Base-by-base conservation (phyloP, 1,140 invertebrate genomes). In the Drosophila burlai region DNA sequence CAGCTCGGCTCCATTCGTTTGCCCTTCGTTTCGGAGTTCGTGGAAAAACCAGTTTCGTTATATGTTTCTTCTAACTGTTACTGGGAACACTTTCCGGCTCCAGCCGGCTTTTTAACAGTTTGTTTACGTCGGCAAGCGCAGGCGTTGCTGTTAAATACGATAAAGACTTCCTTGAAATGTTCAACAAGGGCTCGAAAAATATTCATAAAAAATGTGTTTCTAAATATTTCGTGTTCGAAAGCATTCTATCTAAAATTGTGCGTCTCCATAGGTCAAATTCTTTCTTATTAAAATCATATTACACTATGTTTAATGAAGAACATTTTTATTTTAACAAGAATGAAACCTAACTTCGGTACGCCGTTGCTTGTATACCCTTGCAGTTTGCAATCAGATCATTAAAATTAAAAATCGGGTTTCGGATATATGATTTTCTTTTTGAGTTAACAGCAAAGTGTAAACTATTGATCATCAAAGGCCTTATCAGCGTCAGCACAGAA, bases 41-140 rank as follows among this genome's bases (percentile, higher is more conserved):
- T 29, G 29, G 21, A 16, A 42, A 75, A 89, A 84, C 81, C 69
- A 66, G 81, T 90, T 79, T 79, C 46, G 31, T 16, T 46, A 49
- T 60, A 16, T 46, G n/a, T 16, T 64, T 43, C 29, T 1, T 16
- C 15, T 8, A 63, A 54, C 40, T 38, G 58, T 74, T 78, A 65
- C 52, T 61, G 62, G 64, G 63, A 54, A 73, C 60, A 64, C 50
- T 78, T 83, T 55, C 85, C 79, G 76, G 66, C 79, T 36, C 15
- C 1, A 40, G 54, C 54, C 54, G 54, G 54, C 54, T 90, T 69
- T 71, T 76, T 90, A 90, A 90, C 85, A 90, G 54, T 85, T 87
- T 90, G 85, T 90, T 90, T 90, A 86, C 80, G 67, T 80, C 68
- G 45, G 60, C 46, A 4, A 38, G 83, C 77, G 81, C 81, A 74